A percentile compares a stretch with the other conserved stretches of the same genome.
Evolutionary conservation across 2,888 invertebrate species (phyloP).

Genomic region (Ditula angustiorana): DNA sequence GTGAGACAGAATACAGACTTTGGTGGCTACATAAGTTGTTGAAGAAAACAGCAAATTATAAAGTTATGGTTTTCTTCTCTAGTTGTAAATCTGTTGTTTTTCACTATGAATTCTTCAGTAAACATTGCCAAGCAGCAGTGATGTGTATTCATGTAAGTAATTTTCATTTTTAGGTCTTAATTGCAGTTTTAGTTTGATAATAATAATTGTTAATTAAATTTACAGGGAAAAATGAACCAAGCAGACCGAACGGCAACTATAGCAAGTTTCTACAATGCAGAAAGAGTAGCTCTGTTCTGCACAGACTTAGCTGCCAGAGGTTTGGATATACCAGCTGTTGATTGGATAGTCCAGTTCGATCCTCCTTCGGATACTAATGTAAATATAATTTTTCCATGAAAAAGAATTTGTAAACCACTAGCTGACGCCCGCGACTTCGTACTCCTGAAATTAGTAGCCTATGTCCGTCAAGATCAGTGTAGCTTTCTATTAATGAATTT

Average conservation of each 20-base stretch:
- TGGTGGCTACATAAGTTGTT: slow-evolving; percentile 97
- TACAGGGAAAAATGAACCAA: slow-evolving; percentile 99
- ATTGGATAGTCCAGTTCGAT: slow-evolving; percentile 99
- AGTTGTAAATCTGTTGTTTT: slow-evolving; percentile 98
- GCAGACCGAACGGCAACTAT: slow-evolving; percentile 97
- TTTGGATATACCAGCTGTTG: slow-evolving; percentile 98
- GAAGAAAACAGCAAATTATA: slow-evolving; percentile 96
- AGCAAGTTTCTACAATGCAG: slow-evolving; percentile 97
- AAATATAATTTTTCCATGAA: slow-evolving; percentile 45
- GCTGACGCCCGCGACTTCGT: too few species aligned
- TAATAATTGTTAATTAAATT: slow-evolving; percentile 37
- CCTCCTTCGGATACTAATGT: slow-evolving; percentile 99
- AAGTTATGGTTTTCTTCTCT: slow-evolving; percentile 98
- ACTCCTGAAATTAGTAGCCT: too few species aligned
- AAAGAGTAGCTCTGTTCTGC: slow-evolving; percentile 95
- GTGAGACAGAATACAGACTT: slow-evolving; percentile 96
- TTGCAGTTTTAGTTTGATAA: neutral
- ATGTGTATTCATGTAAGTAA: slow-evolving; percentile 96
- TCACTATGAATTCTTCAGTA: slow-evolving; percentile 95
- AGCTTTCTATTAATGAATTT: too few species aligned
- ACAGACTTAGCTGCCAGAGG: slow-evolving; percentile 99
- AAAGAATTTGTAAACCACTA: too few species aligned
- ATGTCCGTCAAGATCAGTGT: too few species aligned
- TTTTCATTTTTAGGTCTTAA: neutral
- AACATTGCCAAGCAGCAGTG: slow-evolving; percentile 95